Base-by-base conservation (phyloP, 2,888 invertebrate species). In the Meteorus colon region DNA sequence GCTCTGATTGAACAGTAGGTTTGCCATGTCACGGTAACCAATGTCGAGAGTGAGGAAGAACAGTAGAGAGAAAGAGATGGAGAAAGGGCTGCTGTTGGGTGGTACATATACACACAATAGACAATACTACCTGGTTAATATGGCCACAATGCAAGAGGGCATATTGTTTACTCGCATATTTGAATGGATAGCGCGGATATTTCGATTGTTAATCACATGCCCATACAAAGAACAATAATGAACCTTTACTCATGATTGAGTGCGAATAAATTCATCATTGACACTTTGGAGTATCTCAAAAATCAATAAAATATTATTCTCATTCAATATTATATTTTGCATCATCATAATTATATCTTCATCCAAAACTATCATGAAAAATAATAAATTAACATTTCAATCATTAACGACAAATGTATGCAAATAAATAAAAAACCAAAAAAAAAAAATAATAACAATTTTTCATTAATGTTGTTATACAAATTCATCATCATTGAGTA, bases 81-180 rank as follows among this genome's bases (percentile, higher is more conserved):
- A 29, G 69, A 19, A 19, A 63, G 19, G 24, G 63, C 10, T 24
- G 14, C 51, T 65, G 62, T 45, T 62, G 16, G 29, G 1, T 4
- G 16, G 12, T 2, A 59, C 27, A 59, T n/a, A 62, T 24, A 82
- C 77, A 72, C 75, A 75, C 73, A 72, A 85, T 83, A 84, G 83
- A 87, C 87, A 86, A 88, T 88, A 88, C 88, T 87, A 86, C 86
- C 81, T 82, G 84, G 82, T 88, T 87, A 88, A 88, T 88, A 88
- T 8, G 59, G 14, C 31, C 24, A 84, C 84, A 84, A 82, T 81
- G 48, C 70, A 70, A 51, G 55, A 71, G 59, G 60, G 24, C 19
- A 55, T 55, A 55, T 55, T 83, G 82, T 84, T 86, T 85, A 86
- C 84, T 85, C 84, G 83, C 82, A 84, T 83, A 82, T 72, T 62